phyloP scores from a whole-genome alignment of 1,140 invertebrate genomes.

The Brachionus koreanus region DNA sequence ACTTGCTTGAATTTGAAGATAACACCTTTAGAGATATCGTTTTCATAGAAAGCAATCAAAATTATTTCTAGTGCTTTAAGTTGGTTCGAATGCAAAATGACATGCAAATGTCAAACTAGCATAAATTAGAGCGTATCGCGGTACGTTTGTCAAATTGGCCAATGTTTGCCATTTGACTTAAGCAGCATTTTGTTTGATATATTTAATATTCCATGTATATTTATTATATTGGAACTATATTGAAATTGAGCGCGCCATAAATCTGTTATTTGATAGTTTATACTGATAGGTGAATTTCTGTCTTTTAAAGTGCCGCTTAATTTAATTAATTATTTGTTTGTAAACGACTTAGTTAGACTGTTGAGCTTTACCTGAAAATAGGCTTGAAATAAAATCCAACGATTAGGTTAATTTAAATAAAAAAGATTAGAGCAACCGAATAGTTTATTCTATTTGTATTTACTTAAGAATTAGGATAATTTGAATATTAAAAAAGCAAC shows the following conservation, averaged over 20 bases:
- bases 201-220: neutral
- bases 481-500: slow-evolving; percentile 2
- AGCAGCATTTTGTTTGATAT: neutral
- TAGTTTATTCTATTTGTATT: neutral
- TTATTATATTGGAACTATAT: neutral
- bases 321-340: slow-evolving; percentile 26
- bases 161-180: neutral
- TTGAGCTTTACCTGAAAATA: slow-evolving; percentile 17
- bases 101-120: neutral
- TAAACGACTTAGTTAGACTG: slow-evolving; percentile 17
- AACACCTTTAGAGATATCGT: slow-evolving; percentile 6
- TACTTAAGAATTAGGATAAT: neutral
- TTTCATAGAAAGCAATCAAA: neutral
- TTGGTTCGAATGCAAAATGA: neutral
- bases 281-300: neutral
- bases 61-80: neutral
- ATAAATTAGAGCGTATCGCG: neutral
- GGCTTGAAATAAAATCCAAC: neutral
- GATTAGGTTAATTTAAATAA: slow-evolving; percentile 5
- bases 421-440: neutral
- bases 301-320: neutral
- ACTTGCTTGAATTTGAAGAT: neutral
- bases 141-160: neutral
- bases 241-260: neutral
- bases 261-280: slow-evolving; percentile 2